Evolutionary conservation across 2,888 invertebrate genomes (phyloP).

Genomic region (Steinernema carpocapsae): DNA sequence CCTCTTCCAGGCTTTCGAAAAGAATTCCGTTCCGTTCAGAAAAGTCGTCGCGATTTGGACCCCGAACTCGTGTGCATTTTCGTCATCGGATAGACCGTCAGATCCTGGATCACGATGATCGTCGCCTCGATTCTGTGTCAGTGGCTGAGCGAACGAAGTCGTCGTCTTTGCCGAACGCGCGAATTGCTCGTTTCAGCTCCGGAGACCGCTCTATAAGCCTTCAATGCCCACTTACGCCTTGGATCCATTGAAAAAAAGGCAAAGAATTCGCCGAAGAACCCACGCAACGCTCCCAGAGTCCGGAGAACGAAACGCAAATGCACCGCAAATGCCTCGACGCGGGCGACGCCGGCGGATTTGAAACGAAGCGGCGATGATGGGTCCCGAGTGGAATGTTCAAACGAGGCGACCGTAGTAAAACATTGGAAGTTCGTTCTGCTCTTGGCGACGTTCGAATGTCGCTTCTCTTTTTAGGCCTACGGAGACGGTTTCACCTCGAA

Average conservation of each 20-base stretch:
- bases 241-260: neutral
- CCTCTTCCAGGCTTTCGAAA: neutral
- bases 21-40: neutral
- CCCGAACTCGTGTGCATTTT: slow-evolving; percentile 2
- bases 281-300: slow-evolving; percentile 1
- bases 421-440: slow-evolving; percentile 22
- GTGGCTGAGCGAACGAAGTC: neutral
- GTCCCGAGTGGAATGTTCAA: slow-evolving; percentile 26
- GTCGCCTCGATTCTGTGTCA: slow-evolving; percentile 6
- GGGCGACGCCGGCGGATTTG: slow-evolving; percentile 10
- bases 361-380: slow-evolving; percentile 12
- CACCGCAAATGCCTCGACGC: neutral
- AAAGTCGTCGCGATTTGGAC: neutral
- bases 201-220: neutral
- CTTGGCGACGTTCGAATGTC: neutral
- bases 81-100: neutral
- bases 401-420: slow-evolving; percentile 18
- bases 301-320: neutral
- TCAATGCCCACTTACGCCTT: neutral
- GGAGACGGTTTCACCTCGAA: neutral
- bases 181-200: slow-evolving; percentile 8
- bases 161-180: neutral
- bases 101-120: slow-evolving; percentile 9
- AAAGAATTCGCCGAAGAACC: neutral
- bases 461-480: slow-evolving; percentile 13